A percentile compares a stretch with the other conserved stretches of the same genome.
phyloP scores from a whole-genome alignment of 2,888 invertebrate genomes.

The Clunio marinus region DNA sequence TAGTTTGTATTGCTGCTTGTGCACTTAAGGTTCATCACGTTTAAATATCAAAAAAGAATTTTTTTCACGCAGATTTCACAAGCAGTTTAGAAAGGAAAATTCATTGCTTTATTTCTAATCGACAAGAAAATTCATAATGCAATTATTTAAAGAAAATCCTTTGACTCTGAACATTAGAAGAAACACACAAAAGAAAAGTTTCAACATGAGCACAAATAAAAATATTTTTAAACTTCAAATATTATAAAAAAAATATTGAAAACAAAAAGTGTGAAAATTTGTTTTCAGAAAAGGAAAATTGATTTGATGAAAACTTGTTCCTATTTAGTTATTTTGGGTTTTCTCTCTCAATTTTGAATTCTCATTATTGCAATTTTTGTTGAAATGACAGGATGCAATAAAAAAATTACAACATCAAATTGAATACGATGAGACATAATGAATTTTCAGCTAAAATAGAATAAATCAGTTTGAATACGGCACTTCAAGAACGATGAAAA shows the following conservation, averaged over 20 bases:
- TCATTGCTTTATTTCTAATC: constrained; percentile 21
- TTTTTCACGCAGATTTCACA: constrained; percentile 25
- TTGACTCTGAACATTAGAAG: not conserved
- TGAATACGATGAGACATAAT: not conserved
- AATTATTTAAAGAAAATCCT: constrained; percentile 21
- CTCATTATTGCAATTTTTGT: constrained; percentile 2
- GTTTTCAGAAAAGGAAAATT: no score
- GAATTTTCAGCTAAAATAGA: no score
- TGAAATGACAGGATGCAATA: not conserved
- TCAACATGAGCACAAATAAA: constrained; percentile 10
- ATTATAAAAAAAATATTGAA: not conserved
- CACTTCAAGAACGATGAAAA: not conserved
- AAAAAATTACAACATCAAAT: not conserved
- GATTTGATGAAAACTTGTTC: constrained; percentile 1
- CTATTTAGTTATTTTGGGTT: constrained; percentile 1
- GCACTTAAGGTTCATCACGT: constrained; percentile 1
- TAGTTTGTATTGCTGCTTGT: not conserved
- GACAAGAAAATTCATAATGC: constrained; percentile 8
- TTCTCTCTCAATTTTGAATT: not conserved
- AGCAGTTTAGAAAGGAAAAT: constrained; percentile 15
- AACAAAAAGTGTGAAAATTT: no score
- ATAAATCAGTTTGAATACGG: not conserved
- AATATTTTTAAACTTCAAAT: not conserved
- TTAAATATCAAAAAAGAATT: constrained; percentile 6
- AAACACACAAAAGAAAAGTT: not conserved